These are phyloP conservation scores for Artibeus jamaicensis DNA, from an alignment of 2,797 vertebrate species.

Conservation along the genomic window DNA sequence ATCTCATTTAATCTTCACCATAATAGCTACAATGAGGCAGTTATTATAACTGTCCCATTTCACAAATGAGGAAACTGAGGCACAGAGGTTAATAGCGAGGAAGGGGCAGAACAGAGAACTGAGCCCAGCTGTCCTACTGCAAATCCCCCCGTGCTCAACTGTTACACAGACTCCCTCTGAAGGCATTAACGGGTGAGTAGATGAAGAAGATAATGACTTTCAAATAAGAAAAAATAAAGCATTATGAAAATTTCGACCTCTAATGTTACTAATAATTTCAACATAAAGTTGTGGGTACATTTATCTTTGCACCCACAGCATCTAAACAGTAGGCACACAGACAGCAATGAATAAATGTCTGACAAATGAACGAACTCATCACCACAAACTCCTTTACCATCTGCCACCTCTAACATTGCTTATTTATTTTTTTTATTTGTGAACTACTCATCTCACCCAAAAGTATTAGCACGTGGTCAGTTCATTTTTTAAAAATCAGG, in stretches of 20 bases:
- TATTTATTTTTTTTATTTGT: conserved; percentile 1
- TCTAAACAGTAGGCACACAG: neutral
- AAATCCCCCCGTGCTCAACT: neutral
- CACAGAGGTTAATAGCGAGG: neutral
- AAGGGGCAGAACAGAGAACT: neutral
- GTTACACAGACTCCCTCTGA: neutral
- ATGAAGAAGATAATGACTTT: neutral
- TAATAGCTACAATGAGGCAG: neutral
- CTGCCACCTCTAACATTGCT: neutral
- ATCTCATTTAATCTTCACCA: neutral
- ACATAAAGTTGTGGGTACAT: neutral
- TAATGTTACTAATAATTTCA: neutral
- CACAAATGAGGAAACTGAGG: neutral
- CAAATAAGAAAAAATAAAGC: neutral
- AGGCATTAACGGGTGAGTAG: neutral
- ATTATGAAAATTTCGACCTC: neutral
- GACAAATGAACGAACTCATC: neutral
- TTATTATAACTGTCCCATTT: neutral
- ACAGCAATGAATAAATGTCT: neutral
- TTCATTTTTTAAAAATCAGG: neutral
- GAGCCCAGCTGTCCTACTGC: neutral
- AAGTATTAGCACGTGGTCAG: neutral
- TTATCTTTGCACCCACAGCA: neutral
- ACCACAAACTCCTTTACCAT: neutral
- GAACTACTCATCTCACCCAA: neutral